A percentile compares a stretch with the other conserved stretches of the same genome.
Evolutionary conservation across 2,888 invertebrate genomes (phyloP).

Genomic region (Euproctis similis): DNA sequence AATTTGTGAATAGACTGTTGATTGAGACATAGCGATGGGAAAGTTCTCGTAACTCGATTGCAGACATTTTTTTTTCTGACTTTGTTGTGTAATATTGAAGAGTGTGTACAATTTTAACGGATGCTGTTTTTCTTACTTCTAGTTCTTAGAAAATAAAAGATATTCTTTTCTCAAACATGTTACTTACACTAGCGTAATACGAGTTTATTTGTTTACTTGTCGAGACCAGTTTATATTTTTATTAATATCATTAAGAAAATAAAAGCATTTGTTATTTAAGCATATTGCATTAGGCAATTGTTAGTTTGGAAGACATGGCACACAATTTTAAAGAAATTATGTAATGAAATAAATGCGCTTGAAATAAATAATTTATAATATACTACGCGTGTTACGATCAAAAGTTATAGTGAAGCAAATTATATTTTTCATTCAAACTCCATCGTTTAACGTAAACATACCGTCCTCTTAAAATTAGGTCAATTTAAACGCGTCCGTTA

Average conservation of each 20-base stretch:
- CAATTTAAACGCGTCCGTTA: neutral
- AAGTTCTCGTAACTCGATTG: conserved; percentile 7
- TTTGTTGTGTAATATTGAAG: conserved; percentile 9
- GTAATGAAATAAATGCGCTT: neutral
- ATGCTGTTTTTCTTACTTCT: conserved; percentile 15
- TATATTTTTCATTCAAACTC: neutral
- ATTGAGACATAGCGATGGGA: conserved; percentile 9
- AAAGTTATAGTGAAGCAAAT: too few relatives aligned
- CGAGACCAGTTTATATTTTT: too few relatives aligned
- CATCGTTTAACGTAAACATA: neutral
- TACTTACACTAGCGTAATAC: too few relatives aligned
- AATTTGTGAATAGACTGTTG: too few relatives aligned
- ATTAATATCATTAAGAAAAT: too few relatives aligned
- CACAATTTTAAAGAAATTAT: too few relatives aligned
- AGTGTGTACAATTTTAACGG: conserved; percentile 17
- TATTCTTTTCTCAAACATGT: too few relatives aligned
- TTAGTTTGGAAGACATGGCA: too few relatives aligned
- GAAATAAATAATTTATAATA: neutral
- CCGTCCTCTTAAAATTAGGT: neutral
- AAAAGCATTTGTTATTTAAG: too few relatives aligned
- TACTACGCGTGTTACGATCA: too few relatives aligned
- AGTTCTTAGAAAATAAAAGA: conserved; percentile 21
- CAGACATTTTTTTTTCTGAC: conserved; percentile 7
- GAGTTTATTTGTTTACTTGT: too few relatives aligned
- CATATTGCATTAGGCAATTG: too few relatives aligned